Evolutionary conservation across 37 sponge, comb jelly and placozoan species (phyloP), one percentile per base, ranked within the genome.

Genomic region (Chondrosia reniformis): DNA sequence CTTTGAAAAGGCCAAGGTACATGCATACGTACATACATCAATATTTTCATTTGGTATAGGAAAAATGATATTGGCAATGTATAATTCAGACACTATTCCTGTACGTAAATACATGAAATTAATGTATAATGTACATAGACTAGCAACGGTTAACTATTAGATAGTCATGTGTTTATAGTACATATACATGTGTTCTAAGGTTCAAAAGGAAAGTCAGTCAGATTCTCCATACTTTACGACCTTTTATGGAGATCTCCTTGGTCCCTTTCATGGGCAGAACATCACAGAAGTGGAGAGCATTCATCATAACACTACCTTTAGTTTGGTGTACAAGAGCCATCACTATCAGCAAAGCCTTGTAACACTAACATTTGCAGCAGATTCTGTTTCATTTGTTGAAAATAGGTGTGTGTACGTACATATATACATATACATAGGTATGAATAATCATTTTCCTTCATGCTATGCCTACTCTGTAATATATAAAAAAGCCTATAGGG

Each of bases 211-310:
- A 2, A 54, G 40, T 9, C 46, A 62, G 15, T 7, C 58, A 7
- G 31, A 57, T 32, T 74, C 82, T 13, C 85, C 77, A 49, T 91
- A 84, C 57, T 87, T 86, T 64, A 84, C 88, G 1, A 32, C 84
- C 46, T 91, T 91, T 61, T 91, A 91, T 81, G 92, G 92, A 22
- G 88, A 87, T 10, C 79, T 84, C 38, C 55, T 69, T n/a, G 91
- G 91, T 61, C 80, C 84, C 12, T 55, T 69, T 17, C 49, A 65
- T 31, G 45, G 58, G 19, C 40, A 17, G 4, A 25, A 69, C 10
- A 39, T 40, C 6, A 38, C 24, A 39, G 72, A 69, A 44, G 42
- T 69, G 3, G 72, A 69, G 44, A 36, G 42, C 24, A n/a, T n/a
- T n/a, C n/a, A n/a, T n/a, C n/a, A n/a, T n/a, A 69, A 69, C 72